Percentiles rank a stretch among this genome's conserved stretches.
These are phyloP conservation scores for Amphiprion ocellaris DNA, from an alignment of 2,113 vertebrate genomes.

Conservation along the genomic window DNA sequence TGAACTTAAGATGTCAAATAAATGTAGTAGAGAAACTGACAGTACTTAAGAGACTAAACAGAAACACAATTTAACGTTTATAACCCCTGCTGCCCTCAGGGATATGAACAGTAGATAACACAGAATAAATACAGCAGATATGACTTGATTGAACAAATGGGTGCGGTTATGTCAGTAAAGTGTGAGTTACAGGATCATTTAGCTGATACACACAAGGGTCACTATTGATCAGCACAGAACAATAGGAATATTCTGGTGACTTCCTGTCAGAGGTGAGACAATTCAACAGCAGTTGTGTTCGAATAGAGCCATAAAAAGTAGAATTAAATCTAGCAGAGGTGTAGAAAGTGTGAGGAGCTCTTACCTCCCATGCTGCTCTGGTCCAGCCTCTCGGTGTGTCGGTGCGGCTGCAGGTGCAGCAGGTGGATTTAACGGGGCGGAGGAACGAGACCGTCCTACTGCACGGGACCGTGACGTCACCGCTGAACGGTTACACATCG, in stretches of 20 bases:
- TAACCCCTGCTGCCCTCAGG: too few species aligned
- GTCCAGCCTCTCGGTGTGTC: constrained; percentile 6
- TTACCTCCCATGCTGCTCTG: constrained; percentile 71
- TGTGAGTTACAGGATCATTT: too few species aligned
- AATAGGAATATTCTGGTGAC: constrained; percentile 2
- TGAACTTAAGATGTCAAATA: too few species aligned
- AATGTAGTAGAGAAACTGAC: too few species aligned
- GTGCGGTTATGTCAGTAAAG: too few species aligned
- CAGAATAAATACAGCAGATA: too few species aligned
- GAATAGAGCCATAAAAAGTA: neutral
- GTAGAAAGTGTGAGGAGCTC: neutral
- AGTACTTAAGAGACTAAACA: too few species aligned
- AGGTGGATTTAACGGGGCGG: constrained; percentile 68
- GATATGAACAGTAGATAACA: too few species aligned
- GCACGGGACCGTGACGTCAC: constrained; percentile 61
- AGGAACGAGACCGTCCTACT: constrained; percentile 55
- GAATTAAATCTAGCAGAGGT: neutral
- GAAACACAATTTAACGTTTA: too few species aligned
- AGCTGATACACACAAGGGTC: neutral
- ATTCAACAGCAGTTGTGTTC: neutral
- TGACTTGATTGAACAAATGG: too few species aligned
- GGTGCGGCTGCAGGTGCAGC: constrained; percentile 53
- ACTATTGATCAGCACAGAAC: neutral
- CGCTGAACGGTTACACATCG: neutral
- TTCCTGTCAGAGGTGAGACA: neutral